Evolutionary conservation across 2,797 vertebrate species (phyloP).

Genomic region (Salarias fasciatus): DNA sequence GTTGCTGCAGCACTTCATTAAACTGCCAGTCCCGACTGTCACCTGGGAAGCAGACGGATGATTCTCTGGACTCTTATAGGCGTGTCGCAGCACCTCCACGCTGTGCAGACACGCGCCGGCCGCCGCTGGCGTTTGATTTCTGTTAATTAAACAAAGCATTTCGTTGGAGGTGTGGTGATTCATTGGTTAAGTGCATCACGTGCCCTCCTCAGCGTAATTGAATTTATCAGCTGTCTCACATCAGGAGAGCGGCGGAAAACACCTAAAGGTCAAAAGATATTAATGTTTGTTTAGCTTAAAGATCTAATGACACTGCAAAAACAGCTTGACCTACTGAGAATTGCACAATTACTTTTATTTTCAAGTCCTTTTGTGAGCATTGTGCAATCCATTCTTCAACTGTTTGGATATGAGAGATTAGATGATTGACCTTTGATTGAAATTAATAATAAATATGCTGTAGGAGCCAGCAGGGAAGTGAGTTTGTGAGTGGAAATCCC

Average conservation of each 20-base stretch:
- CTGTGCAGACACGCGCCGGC: not conserved
- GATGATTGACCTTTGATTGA: too few species aligned
- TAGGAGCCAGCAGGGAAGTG: too few species aligned
- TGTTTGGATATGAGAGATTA: too few species aligned
- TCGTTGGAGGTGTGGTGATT: constrained; percentile 30
- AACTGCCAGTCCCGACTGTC: constrained; percentile 38
- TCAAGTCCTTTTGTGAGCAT: too few species aligned
- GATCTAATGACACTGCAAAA: too few species aligned
- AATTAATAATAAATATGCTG: too few species aligned
- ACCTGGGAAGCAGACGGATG: constrained; percentile 24
- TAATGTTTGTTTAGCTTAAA: too few species aligned
- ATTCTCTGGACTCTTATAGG: not conserved
- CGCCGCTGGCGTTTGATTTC: constrained; percentile 17
- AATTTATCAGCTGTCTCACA: constrained; percentile 13
- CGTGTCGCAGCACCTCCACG: too few species aligned
- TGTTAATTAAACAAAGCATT: constrained; percentile 38
- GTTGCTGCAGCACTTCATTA: constrained; percentile 48
- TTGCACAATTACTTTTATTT: too few species aligned
- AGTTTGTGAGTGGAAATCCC: too few species aligned
- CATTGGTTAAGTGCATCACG: constrained; percentile 23
- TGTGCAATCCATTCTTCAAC: too few species aligned
- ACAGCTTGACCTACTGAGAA: too few species aligned
- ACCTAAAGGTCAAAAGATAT: constrained; percentile 3
- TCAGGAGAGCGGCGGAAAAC: not conserved
- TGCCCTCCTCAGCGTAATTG: constrained; percentile 6